Evolutionary conservation across 2,888 invertebrate species (phyloP).

Genomic region (Lucinisca nassula): DNA sequence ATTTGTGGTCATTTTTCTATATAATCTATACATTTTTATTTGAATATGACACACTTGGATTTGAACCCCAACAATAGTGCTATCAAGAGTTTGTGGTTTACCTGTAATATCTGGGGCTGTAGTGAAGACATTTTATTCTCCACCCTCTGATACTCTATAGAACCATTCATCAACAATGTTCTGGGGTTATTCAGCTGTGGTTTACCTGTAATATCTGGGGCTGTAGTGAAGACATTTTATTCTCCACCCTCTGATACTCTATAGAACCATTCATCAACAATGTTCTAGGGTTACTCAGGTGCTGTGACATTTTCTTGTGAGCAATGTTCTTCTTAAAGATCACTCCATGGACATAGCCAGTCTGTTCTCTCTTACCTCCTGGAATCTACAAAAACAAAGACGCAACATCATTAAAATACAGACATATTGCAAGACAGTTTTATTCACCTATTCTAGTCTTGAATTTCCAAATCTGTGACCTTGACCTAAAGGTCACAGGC

Average conservation of each 20-base stretch:
- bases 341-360: constrained; percentile 95
- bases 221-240: constrained; percentile 97
- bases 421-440: too few species aligned
- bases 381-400: constrained; percentile 90
- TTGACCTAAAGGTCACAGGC: too few species aligned
- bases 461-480: too few species aligned
- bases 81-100: too few species aligned
- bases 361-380: constrained; percentile 93
- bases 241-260: constrained; percentile 97
- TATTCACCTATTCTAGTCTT: too few species aligned
- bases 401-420: too few species aligned
- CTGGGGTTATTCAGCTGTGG: constrained; percentile 92
- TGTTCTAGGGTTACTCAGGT: constrained; percentile 94
- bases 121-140: constrained; percentile 97
- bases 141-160: constrained; percentile 96
- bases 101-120: constrained; percentile 97
- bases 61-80: too few species aligned
- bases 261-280: constrained; percentile 96
- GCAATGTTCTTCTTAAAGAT: constrained; percentile 98
- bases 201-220: constrained; percentile 96
- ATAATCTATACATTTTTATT: too few species aligned
- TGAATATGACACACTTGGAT: too few species aligned
- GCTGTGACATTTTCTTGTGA: constrained; percentile 91
- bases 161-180: constrained; percentile 95
- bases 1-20: too few species aligned